These are phyloP conservation scores for Geophilus truncorum DNA, from an alignment of 2,888 invertebrate species.

Conservation along the genomic window DNA sequence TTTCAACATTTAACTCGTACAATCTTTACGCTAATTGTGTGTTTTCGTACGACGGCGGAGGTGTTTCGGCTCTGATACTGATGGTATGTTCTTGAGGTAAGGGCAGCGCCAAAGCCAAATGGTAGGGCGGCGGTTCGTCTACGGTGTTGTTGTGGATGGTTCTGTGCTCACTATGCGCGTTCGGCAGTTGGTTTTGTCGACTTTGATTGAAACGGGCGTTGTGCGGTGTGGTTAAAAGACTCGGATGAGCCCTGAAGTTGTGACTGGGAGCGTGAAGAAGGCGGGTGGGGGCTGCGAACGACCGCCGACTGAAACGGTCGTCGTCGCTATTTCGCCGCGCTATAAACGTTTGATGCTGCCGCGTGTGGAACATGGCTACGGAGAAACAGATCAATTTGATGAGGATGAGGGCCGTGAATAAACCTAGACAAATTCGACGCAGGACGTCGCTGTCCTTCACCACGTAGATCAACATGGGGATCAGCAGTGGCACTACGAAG, in stretches of 20 bases:
- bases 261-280: neutral
- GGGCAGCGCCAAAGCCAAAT: constrained; percentile 22
- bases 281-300: neutral
- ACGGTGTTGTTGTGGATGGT: no score
- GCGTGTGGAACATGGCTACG: constrained; percentile 17
- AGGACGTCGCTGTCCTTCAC: constrained; percentile 27
- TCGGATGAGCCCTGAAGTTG: neutral
- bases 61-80: neutral
- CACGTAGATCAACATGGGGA: constrained; percentile 29
- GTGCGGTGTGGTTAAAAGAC: neutral
- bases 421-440: constrained; percentile 2
- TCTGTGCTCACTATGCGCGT: no score
- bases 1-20: neutral
- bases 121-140: constrained; percentile 27
- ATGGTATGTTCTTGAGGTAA: neutral
- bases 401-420: constrained; percentile 22
- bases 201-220: neutral
- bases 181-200: neutral
- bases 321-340: neutral
- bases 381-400: constrained; percentile 30
- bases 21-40: neutral
- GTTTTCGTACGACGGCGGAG: constrained; percentile 22
- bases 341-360: neutral
- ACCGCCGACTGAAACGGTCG: neutral
- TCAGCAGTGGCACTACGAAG: neutral